Evolutionary conservation across 2,888 invertebrate species (phyloP), one percentile per base, ranked within the genome.

Genomic region (Apamea crenata): DNA sequence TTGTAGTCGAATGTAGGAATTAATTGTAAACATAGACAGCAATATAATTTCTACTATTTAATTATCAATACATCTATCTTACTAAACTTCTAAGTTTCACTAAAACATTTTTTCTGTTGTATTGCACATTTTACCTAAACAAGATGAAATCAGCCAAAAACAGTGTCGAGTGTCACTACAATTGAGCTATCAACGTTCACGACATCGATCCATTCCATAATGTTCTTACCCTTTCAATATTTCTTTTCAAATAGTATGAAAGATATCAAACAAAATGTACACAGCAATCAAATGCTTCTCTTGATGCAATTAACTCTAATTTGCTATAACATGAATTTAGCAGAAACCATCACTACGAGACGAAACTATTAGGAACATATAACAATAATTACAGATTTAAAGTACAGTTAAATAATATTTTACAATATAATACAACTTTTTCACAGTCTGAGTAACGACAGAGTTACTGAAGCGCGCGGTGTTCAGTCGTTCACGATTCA

Each of bases 331-430:
- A 92, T 91, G 91, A 92, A 92, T 92, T 92, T 91, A 92, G 91
- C 91, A 90, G 93, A 94, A 94, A 94, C 92, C 93, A 93, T 92
- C 91, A 93, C 94, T 94, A 95, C 94, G 87, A 93, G 94, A 94
- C 91, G 91, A 95, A 94, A 94, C 94, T 94, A 95, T 96, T 96
- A 97, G 97, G 96, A 97, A 97, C 96, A 96, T 96, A 96, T 94
- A 95, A 96, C 94, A 95, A 94, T 94, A 95, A 96, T 95, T 96
- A 95, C 94, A 95, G 89, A 92, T 92, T 93, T 94, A 94, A 92
- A 92, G 93, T 90, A 90, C 80, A 84, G 90, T 94, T 95, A 95
- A 94, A 95, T 94, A 94, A 92, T 93, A 94, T 93, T 90, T 92
- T 95, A 96, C 96, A 96, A 92, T 95, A 96, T 96, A 87, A 86